phyloP scores from a whole-genome alignment of 2,797 vertebrate species.

The Alectoris magna region DNA sequence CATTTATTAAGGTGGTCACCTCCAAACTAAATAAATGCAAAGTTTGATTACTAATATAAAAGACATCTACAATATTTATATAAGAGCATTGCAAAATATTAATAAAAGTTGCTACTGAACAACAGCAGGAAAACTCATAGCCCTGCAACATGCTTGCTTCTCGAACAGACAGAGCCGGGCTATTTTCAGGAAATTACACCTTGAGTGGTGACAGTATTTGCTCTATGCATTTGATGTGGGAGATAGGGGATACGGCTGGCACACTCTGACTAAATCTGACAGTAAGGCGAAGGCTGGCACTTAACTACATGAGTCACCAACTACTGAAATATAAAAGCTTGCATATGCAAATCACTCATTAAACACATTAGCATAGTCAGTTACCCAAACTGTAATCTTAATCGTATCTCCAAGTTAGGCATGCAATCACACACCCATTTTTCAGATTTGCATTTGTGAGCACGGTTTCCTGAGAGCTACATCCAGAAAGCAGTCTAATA shows the following conservation, averaged over 20 bases:
- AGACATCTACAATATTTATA: neutral
- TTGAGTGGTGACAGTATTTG: neutral
- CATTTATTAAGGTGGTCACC: neutral
- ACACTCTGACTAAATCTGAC: neutral
- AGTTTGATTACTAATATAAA: neutral
- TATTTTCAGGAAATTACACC: rapidly evolving
- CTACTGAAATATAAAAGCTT: neutral
- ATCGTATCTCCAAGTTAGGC: neutral
- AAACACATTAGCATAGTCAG: conserved; percentile 46
- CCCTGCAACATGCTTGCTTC: neutral
- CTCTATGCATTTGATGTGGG: neutral
- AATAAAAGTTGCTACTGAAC: neutral
- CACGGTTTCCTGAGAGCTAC: neutral
- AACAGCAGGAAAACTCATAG: neutral
- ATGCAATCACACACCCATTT: conserved; percentile 38
- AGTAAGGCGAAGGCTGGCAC: neutral
- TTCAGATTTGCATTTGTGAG: conserved; percentile 6
- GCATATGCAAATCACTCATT: conserved; percentile 63
- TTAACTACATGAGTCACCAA: neutral
- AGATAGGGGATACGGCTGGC: neutral
- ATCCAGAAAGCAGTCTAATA: neutral
- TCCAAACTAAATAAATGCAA: neutral
- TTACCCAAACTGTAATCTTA: conserved; percentile 45
- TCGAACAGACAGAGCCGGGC: neutral
- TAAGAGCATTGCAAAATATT: conserved; percentile 5